Percentiles rank a stretch among this genome's conserved stretches.
Conservation (phyloP, 2,113 vertebrate genomes). For the Cololabis saira region DNA sequence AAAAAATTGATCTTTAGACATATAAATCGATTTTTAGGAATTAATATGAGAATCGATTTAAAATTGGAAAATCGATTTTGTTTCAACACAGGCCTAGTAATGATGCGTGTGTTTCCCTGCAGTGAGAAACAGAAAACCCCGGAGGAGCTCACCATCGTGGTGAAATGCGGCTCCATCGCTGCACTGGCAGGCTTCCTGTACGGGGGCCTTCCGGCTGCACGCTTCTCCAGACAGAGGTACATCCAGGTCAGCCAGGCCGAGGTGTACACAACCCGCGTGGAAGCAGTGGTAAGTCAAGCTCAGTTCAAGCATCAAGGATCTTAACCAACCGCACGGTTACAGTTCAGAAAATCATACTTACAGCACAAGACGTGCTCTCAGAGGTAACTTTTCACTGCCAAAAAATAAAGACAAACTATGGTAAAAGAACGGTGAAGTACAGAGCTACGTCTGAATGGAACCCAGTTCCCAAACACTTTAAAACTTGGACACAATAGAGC, state of each 20-base stretch:
- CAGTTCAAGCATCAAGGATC: background rate
- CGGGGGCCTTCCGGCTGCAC: slow-evolving; percentile 90
- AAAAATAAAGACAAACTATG: no score
- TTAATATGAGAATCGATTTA: no score
- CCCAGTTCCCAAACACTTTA: no score
- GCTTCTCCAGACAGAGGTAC: slow-evolving; percentile 82
- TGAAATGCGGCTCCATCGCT: slow-evolving; percentile 76
- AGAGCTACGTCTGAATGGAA: no score
- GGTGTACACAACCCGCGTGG: slow-evolving; percentile 85
- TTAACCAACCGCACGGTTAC: background rate
- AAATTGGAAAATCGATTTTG: no score
- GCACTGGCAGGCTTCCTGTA: slow-evolving; percentile 84
- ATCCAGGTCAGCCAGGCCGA: slow-evolving; percentile 88
- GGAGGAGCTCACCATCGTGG: slow-evolving; percentile 84
- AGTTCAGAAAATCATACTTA: background rate
- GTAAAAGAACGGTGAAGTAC: no score
- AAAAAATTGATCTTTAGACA: no score
- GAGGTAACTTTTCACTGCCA: no score
- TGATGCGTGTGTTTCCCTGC: slow-evolving; percentile 42
- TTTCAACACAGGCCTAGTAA: no score
- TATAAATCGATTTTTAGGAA: no score
- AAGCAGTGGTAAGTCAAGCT: slow-evolving; percentile 86
- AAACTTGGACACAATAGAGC: no score
- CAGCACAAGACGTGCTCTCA: no score
- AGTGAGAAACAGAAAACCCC: slow-evolving; percentile 80